phyloP scores from a whole-genome alignment of 2,888 invertebrate species.

The Eretmocerus hayati region DNA sequence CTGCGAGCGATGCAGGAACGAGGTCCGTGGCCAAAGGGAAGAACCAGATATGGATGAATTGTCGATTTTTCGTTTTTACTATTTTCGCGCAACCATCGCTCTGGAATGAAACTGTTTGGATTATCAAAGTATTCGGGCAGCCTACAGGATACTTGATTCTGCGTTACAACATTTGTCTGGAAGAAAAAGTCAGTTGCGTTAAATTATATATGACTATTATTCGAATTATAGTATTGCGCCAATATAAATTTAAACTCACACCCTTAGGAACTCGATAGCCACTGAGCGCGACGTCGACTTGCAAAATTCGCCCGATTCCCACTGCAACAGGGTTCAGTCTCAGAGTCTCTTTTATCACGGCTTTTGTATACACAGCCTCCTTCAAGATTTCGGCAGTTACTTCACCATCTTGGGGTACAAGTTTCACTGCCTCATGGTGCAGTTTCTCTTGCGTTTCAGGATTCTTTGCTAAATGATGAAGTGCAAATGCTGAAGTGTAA shows the following conservation, averaged over 20 bases:
- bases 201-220: not conserved
- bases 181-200: too few relatives aligned
- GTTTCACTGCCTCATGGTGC: conserved; percentile 54
- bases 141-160: conserved; percentile 75
- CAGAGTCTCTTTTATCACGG: conserved; percentile 77
- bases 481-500: conserved; percentile 66
- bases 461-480: conserved; percentile 74
- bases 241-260: conserved; percentile 55
- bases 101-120: conserved; percentile 66
- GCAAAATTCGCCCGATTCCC: conserved; percentile 71
- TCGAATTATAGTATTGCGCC: too few relatives aligned
- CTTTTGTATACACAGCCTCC: conserved; percentile 66
- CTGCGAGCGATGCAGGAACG: conserved; percentile 79
- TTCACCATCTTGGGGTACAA: conserved; percentile 52
- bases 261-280: conserved; percentile 70
- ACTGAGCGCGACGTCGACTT: conserved; percentile 62
- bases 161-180: conserved; percentile 75
- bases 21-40: conserved; percentile 85
- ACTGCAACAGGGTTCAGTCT: conserved; percentile 77
- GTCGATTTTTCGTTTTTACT: conserved; percentile 36
- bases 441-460: conserved; percentile 61
- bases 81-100: conserved; percentile 63
- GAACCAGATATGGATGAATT: conserved; percentile 59
- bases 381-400: conserved; percentile 56
- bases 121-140: conserved; percentile 63